Evolutionary conservation across 1,140 invertebrate species (phyloP).

Genomic region (Trachymyrmex cornetzi): DNA sequence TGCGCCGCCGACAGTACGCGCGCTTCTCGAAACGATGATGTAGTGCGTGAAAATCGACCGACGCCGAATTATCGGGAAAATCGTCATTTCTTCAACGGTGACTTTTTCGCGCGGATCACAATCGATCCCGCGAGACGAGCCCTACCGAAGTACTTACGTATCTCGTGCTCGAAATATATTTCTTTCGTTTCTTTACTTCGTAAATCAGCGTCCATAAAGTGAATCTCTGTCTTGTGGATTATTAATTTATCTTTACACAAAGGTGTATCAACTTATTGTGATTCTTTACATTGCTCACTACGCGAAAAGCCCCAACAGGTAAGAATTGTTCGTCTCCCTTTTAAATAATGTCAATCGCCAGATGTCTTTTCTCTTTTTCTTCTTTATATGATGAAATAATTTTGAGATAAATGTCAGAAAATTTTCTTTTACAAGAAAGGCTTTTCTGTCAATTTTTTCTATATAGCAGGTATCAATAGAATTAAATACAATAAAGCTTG

Average conservation of each 20-base stretch:
- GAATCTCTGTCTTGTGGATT: constrained; percentile 7
- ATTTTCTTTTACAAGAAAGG: neutral
- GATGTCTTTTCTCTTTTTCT: neutral
- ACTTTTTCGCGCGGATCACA: constrained; percentile 12
- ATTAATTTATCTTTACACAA: neutral
- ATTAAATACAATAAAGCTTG: neutral
- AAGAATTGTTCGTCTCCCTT: neutral
- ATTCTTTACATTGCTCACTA: neutral
- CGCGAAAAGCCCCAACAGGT: neutral
- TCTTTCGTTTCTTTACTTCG: neutral
- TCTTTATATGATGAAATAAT: neutral
- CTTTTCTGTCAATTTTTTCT: neutral
- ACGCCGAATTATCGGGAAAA: neutral
- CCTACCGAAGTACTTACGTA: neutral
- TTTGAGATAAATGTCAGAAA: neutral
- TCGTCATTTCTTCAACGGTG: neutral
- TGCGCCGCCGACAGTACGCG: constrained; percentile 65
- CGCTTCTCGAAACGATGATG: constrained; percentile 68
- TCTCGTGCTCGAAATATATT: neutral
- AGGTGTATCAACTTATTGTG: neutral
- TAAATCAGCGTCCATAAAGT: neutral
- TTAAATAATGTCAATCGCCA: neutral
- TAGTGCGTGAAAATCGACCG: constrained; percentile 47
- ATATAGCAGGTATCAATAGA: neutral
- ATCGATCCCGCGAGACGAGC: constrained; percentile 33